These are phyloP conservation scores for Tetropium fuscum DNA, from an alignment of 2,888 invertebrate species.

Conservation along the genomic window DNA sequence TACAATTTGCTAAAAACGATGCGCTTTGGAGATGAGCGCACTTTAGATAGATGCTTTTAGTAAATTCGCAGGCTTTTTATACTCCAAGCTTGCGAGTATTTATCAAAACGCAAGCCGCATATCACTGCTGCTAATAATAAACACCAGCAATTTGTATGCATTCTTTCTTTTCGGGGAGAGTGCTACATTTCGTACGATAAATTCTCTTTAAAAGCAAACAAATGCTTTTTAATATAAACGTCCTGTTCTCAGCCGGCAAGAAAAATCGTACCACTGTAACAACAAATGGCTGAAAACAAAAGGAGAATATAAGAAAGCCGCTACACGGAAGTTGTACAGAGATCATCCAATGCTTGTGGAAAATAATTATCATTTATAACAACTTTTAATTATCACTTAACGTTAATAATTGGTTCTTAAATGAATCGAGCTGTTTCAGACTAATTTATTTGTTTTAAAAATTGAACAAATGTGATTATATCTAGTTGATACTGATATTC, in stretches of 20 bases:
- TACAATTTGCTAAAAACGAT: too few relatives aligned
- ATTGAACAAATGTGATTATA: too few relatives aligned
- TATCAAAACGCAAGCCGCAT: slow-evolving; percentile 9
- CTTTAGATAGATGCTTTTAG: neutral
- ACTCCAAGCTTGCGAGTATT: slow-evolving; percentile 6
- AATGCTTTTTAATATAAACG: slow-evolving; percentile 43
- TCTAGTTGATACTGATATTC: too few relatives aligned
- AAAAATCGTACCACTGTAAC: slow-evolving; percentile 13
- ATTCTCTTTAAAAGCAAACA: slow-evolving; percentile 34
- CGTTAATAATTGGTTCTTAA: too few relatives aligned
- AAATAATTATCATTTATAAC: too few relatives aligned
- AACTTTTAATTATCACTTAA: too few relatives aligned
- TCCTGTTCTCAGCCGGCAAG: slow-evolving; percentile 7
- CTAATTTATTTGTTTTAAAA: too few relatives aligned
- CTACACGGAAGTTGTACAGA: too few relatives aligned
- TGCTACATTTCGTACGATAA: slow-evolving; percentile 36
- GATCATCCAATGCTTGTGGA: too few relatives aligned
- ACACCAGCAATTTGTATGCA: slow-evolving; percentile 22
- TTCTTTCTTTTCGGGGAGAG: slow-evolving; percentile 28
- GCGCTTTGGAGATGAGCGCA: too few relatives aligned
- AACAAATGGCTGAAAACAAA: slow-evolving; percentile 16
- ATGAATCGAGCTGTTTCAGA: too few relatives aligned
- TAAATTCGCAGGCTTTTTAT: slow-evolving; percentile 20
- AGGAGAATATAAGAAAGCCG: slow-evolving; percentile 6
- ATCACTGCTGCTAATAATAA: slow-evolving; percentile 22